phyloP scores from a whole-genome alignment of 2,113 vertebrate genomes.

The Symphodus melops region DNA sequence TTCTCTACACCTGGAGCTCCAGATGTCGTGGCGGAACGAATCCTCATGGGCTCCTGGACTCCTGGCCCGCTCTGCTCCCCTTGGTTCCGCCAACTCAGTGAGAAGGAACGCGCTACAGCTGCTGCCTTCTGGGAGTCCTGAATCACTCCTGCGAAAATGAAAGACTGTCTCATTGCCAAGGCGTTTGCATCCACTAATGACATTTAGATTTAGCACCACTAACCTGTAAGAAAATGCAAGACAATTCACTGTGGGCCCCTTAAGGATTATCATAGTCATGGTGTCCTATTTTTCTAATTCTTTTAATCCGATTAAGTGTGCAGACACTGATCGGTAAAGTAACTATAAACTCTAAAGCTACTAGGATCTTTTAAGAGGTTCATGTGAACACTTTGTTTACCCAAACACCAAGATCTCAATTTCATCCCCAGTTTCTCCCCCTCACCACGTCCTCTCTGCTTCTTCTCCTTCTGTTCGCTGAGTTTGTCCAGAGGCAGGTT shows the following conservation, averaged over 20 bases:
- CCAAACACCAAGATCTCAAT: constrained; percentile 11
- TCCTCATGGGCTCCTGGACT: constrained; percentile 93
- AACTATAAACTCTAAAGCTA: neutral
- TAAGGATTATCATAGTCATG: neutral
- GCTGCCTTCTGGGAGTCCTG: constrained; percentile 89
- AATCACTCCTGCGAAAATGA: constrained; percentile 83
- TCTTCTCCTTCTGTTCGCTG: constrained; percentile 98
- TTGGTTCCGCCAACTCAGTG: constrained; percentile 95
- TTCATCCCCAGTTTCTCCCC: neutral
- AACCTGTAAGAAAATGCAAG: neutral
- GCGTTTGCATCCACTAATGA: neutral
- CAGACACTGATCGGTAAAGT: neutral
- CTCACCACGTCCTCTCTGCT: constrained; percentile 94
- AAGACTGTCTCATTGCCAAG: neutral
- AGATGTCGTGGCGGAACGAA: constrained; percentile 96
- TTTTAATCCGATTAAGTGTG: neutral
- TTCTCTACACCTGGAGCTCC: constrained; percentile 96
- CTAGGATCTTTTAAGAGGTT: neutral
- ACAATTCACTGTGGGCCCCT: neutral
- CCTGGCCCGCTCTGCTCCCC: constrained; percentile 79
- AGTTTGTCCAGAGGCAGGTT: constrained; percentile 96
- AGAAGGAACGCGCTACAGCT: constrained; percentile 91
- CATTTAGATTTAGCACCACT: neutral
- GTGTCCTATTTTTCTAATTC: neutral
- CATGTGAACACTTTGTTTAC: neutral